phyloP scores from a whole-genome alignment of 2,113 vertebrate genomes.

The Canis aureus region DNA sequence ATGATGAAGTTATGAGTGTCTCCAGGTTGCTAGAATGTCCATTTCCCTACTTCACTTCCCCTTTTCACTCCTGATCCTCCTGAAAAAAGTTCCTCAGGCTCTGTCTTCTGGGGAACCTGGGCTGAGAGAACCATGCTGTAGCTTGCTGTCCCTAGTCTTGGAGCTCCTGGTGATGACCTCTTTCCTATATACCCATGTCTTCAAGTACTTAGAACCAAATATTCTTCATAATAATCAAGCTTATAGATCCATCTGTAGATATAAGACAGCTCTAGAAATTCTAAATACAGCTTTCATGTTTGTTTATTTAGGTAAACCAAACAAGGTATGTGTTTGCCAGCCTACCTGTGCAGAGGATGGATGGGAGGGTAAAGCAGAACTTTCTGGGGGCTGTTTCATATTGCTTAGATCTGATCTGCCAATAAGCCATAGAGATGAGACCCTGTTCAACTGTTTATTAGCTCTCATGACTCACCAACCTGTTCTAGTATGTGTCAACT shows the following conservation, averaged over 20 bases:
- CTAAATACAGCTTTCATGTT: not conserved
- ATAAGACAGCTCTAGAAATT: not conserved
- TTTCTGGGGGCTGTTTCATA: not conserved
- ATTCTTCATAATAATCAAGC: not conserved
- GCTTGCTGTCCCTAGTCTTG: not conserved
- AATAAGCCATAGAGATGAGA: not conserved
- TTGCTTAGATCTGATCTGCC: not conserved
- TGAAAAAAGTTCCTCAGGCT: not conserved
- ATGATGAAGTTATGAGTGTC: not conserved
- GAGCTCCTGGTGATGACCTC: not conserved
- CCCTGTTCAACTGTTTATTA: not conserved
- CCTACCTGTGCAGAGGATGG: not conserved
- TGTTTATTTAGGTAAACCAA: not conserved
- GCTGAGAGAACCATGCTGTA: not conserved
- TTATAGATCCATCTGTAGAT: not conserved
- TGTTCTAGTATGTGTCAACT: not conserved
- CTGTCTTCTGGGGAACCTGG: not conserved
- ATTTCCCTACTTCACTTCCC: not conserved
- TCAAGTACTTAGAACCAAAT: not conserved
- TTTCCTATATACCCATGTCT: not conserved
- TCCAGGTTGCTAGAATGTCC: not conserved
- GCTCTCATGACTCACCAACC: not conserved
- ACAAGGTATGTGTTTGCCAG: not conserved
- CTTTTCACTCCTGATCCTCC: not conserved
- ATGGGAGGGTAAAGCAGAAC: not conserved